Conservation (phyloP, 2,113 vertebrate species). For the Callithrix jacchus region DNA sequence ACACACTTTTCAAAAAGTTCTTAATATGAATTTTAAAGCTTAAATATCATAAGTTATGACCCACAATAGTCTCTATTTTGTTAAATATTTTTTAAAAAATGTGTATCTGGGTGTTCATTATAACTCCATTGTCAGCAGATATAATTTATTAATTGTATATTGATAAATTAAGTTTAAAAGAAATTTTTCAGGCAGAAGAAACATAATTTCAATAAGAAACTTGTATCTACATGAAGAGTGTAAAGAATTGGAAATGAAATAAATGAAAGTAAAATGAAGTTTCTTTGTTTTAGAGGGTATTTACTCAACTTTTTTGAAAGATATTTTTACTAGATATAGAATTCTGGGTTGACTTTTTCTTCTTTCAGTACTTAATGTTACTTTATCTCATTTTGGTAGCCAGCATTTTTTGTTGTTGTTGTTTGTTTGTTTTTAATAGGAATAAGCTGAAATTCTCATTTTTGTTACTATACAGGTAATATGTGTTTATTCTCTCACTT, state of each 20-base stretch:
- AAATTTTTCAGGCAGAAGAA: no score
- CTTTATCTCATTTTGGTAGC: background rate
- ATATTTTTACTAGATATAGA: background rate
- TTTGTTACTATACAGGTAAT: background rate
- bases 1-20: no score
- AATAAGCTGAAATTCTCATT: background rate
- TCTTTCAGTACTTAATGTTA: background rate
- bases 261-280: background rate
- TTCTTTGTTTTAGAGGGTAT: background rate
- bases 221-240: background rate
- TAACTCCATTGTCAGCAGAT: no score
- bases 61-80: background rate
- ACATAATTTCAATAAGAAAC: no score
- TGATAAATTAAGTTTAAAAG: no score
- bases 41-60: background rate
- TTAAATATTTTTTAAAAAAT: background rate
- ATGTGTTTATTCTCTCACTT: background rate
- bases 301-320: background rate
- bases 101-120: background rate
- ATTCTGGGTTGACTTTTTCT: background rate
- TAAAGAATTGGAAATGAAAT: background rate
- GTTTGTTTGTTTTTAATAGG: background rate
- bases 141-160: no score
- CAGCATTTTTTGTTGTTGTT: background rate
- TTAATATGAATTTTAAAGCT: no score